Conservation (phyloP, 2,888 invertebrate species). For the Pinctada fucata region DNA sequence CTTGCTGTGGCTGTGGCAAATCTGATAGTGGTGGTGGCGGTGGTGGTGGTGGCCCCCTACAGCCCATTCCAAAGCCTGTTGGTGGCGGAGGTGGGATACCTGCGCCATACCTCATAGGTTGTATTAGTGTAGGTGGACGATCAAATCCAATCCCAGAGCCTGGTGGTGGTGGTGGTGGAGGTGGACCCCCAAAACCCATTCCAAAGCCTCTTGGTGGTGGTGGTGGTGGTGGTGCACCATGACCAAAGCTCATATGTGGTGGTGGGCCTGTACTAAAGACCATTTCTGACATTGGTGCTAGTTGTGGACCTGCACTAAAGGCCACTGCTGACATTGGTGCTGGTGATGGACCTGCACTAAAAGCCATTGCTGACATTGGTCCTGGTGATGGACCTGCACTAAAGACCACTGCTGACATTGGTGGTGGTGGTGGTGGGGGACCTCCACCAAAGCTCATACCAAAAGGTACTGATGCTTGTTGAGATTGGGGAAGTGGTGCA, state of each 20-base stretch:
- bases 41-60: not conserved
- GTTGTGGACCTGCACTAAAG: not conserved
- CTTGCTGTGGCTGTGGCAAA: not conserved
- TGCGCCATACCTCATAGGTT: not conserved
- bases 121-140: not conserved
- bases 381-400: not conserved
- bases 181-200: not conserved
- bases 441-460: not conserved
- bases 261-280: not conserved
- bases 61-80: not conserved
- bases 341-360: not conserved
- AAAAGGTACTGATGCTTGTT: too few relatives aligned
- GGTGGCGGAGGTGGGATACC: slow-evolving; percentile 5
- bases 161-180: not conserved
- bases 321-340: not conserved
- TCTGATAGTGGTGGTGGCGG: not conserved
- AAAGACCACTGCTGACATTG: not conserved
- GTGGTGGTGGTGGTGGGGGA: not conserved
- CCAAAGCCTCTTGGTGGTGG: not conserved
- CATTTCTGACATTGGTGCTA: not conserved
- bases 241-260: not conserved
- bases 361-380: not conserved
- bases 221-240: slow-evolving; percentile 8
- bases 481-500: too few relatives aligned
- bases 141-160: not conserved